Evolutionary conservation across 30 jellyfish, hydroid and myxozoan species (phyloP), one percentile per base, ranked within the genome.

Genomic region (Aurelia aurita complex sp. Pacific): DNA sequence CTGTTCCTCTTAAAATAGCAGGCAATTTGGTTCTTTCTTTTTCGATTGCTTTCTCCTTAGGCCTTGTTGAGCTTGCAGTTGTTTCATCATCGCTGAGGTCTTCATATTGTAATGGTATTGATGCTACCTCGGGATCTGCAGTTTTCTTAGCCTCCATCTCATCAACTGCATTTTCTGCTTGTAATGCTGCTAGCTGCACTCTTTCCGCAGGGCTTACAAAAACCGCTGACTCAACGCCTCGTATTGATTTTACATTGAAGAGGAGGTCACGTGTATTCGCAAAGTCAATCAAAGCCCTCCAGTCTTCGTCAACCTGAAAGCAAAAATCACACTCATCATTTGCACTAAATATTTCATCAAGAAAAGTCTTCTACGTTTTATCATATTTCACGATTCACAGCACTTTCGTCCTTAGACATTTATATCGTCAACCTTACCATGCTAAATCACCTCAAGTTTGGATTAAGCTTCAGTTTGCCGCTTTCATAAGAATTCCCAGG

Each of bases 221-320:
- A 40, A 91, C 80, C 2, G 87, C 84, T 10, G 62, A 64, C 15
- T 73, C 83, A 16, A 89, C 81, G 29, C 77, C 92, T 14, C 77
- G 76, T 54, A 59, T 23, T 15, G 85, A 64, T 14, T 73, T n/a
- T 17, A 88, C 85, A 55, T 80, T 70, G 73, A 81, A 92, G 3
- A 87, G 59, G 14, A 87, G 90, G 10, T 70, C 52, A 42, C 96
- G 87, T 15, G 84, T 61, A 35, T 89, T 80, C 4, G 98, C 96
- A 73, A 81, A 67, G 53, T 82, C 98, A 18, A 92, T 66, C 73
- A 92, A 76, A 64, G 81, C 96, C 35, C 74, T 84, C 98, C 98
- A 92, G 68, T 92, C 97, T n/a, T 77, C 93, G 67, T 87, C 97
- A 14, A 81, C 85, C 98, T 92, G 61, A 13, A 82, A 43, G 50